These are phyloP conservation scores for Melolontha melolontha DNA, from an alignment of 2,888 invertebrate genomes.

Conservation along the genomic window DNA sequence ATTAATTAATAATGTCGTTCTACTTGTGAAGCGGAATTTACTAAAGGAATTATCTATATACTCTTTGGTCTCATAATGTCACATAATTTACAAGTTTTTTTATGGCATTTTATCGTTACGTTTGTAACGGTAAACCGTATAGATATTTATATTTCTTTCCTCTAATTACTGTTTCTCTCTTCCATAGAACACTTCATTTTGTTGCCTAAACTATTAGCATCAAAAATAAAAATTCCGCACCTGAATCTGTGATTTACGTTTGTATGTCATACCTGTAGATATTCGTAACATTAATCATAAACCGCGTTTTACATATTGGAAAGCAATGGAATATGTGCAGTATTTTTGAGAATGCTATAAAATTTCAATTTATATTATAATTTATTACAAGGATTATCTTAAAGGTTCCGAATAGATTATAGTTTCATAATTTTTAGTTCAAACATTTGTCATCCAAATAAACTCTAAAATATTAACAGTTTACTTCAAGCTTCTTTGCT, in stretches of 20 bases:
- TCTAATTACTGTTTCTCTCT: slow-evolving; percentile 22
- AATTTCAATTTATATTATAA: too few relatives aligned
- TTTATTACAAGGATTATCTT: too few relatives aligned
- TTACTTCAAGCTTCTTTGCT: too few relatives aligned
- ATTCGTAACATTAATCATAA: slow-evolving; percentile 9
- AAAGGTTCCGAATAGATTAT: too few relatives aligned
- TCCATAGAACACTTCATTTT: slow-evolving; percentile 1
- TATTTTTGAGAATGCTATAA: too few relatives aligned
- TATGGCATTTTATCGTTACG: slow-evolving; percentile 24
- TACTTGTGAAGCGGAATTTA: slow-evolving; percentile 9
- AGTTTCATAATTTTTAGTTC: too few relatives aligned
- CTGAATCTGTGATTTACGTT: slow-evolving; percentile 13
- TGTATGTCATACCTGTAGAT: background rate
- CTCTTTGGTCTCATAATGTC: slow-evolving; percentile 1
- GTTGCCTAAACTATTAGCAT: slow-evolving; percentile 17
- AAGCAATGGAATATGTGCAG: too few relatives aligned
- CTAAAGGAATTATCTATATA: slow-evolving; percentile 1
- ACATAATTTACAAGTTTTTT: slow-evolving; percentile 28
- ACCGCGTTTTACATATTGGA: too few relatives aligned
- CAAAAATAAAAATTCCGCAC: slow-evolving; percentile 20
- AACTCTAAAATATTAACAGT: too few relatives aligned
- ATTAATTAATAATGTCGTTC: slow-evolving; percentile 19
- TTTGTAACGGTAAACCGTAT: slow-evolving; percentile 19
- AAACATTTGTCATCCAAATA: too few relatives aligned
- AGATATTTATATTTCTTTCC: slow-evolving; percentile 20